phyloP scores from a whole-genome alignment of 2,113 vertebrate genomes.

The Nesoenas mayeri region DNA sequence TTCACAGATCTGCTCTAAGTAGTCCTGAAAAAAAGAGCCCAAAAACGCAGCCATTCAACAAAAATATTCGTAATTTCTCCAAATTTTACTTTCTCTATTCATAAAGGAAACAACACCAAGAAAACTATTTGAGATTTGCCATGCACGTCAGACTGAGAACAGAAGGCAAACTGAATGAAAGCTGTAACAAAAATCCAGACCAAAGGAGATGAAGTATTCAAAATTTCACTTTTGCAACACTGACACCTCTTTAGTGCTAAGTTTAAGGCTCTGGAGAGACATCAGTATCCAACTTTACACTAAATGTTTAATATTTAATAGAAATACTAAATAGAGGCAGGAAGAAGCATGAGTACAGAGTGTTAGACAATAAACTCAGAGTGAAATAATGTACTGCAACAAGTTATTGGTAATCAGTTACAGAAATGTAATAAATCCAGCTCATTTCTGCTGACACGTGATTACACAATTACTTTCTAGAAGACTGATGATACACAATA shows the following conservation, averaged over 20 bases:
- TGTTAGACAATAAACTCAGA: not conserved
- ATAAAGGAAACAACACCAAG: not conserved
- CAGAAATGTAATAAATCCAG: not conserved
- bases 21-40: not conserved
- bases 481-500: not conserved
- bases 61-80: not conserved
- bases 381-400: not conserved
- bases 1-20: not conserved
- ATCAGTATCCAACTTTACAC: not conserved
- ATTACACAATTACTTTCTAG: not conserved
- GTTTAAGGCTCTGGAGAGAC: not conserved
- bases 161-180: not conserved
- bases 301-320: not conserved
- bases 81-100: not conserved
- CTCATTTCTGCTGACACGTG: not conserved
- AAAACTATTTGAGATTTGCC: not conserved
- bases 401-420: not conserved
- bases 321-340: not conserved
- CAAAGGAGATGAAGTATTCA: not conserved
- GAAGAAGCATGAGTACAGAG: not conserved
- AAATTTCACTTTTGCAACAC: not conserved
- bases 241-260: not conserved
- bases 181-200: not conserved
- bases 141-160: not conserved
- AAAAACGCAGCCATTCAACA: not conserved